A percentile compares a stretch with the other conserved stretches of the same genome.
These are phyloP conservation scores for Bergia sp. DNA, from an alignment of 92 coral and sea anemone genomes.

Conservation along the genomic window DNA sequence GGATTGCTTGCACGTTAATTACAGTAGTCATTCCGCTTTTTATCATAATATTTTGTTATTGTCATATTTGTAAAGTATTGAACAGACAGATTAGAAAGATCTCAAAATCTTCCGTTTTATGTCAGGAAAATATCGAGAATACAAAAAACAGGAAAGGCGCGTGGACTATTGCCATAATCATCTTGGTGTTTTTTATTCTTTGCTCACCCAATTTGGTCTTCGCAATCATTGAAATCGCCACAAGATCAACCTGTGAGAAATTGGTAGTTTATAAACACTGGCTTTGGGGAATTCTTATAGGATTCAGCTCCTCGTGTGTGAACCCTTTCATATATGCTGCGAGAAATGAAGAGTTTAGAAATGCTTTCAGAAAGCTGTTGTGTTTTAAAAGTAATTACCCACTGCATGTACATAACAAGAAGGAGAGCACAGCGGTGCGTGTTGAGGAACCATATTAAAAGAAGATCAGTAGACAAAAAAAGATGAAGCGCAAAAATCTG, in stretches of 20 bases:
- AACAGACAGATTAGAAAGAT: neutral
- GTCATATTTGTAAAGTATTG: conserved; percentile 6
- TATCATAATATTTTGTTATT: conserved; percentile 21
- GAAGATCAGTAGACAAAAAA: neutral
- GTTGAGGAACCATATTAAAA: neutral
- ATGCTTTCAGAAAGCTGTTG: conserved; percentile 6
- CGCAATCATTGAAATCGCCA: conserved; percentile 5
- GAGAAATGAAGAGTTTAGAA: conserved; percentile 25
- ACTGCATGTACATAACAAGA: neutral
- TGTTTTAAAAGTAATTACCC: neutral
- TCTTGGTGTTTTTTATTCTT: conserved; percentile 12
- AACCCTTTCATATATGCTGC: conserved; percentile 33
- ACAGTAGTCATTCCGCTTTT: conserved; percentile 19
- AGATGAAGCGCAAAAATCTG: neutral
- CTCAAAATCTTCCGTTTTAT: neutral
- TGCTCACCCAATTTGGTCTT: conserved; percentile 32
- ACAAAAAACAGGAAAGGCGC: conserved; percentile 23
- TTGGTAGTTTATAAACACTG: conserved; percentile 23
- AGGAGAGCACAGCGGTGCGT: neutral
- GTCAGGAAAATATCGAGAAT: neutral
- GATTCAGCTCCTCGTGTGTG: conserved; percentile 13
- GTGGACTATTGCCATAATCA: conserved; percentile 26
- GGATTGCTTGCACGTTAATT: neutral
- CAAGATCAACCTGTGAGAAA: neutral
- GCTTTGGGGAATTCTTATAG: conserved; percentile 32